Evolutionary conservation across 2,113 vertebrate species (phyloP).

Genomic region (Balaeniceps rex): DNA sequence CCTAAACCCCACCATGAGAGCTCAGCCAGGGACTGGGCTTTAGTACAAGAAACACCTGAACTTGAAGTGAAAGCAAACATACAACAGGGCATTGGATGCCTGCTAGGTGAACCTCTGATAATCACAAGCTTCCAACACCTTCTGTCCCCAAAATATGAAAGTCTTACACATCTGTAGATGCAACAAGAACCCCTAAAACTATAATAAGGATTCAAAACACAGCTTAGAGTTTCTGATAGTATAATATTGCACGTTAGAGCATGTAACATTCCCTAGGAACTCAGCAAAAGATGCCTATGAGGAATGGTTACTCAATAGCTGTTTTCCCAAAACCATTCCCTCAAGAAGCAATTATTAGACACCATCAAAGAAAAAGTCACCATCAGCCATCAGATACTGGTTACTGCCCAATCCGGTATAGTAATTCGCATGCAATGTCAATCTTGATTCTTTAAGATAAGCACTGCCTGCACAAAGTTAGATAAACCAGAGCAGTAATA

Average conservation of each 20-base stretch:
- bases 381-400: background rate
- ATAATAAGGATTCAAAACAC: background rate
- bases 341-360: background rate
- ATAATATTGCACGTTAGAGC: background rate
- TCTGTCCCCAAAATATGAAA: background rate
- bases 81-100: background rate
- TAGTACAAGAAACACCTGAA: background rate
- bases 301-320: background rate
- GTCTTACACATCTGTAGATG: background rate
- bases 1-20: background rate
- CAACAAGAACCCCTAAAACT: background rate
- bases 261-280: background rate
- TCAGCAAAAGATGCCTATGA: background rate
- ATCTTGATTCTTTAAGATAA: background rate
- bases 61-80: background rate
- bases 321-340: background rate
- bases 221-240: background rate
- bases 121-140: background rate
- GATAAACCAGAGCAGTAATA: background rate
- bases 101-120: background rate
- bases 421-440: background rate
- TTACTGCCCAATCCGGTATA: background rate
- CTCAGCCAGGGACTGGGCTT: background rate
- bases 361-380: background rate
- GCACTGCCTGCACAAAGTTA: accelerated